phyloP scores from a whole-genome alignment of 2,113 vertebrate genomes.

The Ceratotherium simum region DNA sequence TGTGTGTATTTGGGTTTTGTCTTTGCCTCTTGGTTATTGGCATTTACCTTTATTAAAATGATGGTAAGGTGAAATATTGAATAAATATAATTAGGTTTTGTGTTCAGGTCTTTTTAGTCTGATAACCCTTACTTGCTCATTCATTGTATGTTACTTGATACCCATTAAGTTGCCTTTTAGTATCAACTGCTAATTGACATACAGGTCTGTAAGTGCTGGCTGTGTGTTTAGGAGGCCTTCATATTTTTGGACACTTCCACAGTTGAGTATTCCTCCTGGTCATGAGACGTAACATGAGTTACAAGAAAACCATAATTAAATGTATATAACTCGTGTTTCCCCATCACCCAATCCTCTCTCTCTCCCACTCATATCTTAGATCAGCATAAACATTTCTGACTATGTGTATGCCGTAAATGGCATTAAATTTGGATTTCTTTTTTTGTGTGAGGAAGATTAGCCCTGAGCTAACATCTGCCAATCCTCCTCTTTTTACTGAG shows the following conservation, averaged over 20 bases:
- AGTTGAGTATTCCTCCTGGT: background rate
- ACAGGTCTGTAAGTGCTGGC: background rate
- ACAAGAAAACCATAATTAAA: background rate
- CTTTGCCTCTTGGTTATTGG: background rate
- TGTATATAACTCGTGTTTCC: background rate
- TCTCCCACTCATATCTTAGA: background rate
- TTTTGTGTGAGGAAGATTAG: too few relatives aligned
- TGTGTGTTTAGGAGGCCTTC: background rate
- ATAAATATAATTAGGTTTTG: slow-evolving; percentile 40
- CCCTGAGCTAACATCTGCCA: too few relatives aligned
- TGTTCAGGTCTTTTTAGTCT: slow-evolving; percentile 53
- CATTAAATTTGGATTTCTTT: background rate
- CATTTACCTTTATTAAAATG: slow-evolving; percentile 41
- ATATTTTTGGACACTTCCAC: background rate
- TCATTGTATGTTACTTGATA: background rate
- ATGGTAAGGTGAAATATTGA: slow-evolving; percentile 34
- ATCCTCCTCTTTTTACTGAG: too few relatives aligned
- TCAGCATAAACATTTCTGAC: background rate
- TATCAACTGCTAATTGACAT: fast-evolving
- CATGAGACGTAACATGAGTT: background rate
- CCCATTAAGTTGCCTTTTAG: background rate
- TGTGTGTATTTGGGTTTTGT: background rate
- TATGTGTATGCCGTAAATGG: background rate
- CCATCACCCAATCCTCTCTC: fast-evolving
- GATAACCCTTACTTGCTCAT: background rate